These are phyloP conservation scores for Orchestes rusci DNA, from an alignment of 2,888 invertebrate species.

Conservation along the genomic window DNA sequence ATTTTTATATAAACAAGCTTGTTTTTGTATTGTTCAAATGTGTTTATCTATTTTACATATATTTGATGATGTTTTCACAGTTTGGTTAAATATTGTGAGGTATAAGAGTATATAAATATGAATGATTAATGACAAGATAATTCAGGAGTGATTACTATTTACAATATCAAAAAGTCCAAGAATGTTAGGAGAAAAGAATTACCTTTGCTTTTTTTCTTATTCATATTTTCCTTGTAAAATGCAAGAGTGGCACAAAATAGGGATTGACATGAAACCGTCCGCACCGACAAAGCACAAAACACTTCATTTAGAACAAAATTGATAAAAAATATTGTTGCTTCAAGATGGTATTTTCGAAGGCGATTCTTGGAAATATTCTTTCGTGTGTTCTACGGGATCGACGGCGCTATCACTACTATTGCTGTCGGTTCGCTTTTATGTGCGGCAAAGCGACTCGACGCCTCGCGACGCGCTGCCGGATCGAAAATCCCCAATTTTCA, in stretches of 20 bases:
- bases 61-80: no score
- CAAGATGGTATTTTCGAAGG: conserved; percentile 14
- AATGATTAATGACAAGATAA: neutral
- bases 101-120: no score
- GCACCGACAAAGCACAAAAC: conserved; percentile 16
- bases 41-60: no score
- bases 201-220: conserved; percentile 24
- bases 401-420: conserved; percentile 20
- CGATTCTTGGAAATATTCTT: conserved; percentile 11
- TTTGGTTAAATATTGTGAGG: no score
- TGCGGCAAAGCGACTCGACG: no score
- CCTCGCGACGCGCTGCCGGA: no score
- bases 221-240: conserved; percentile 24
- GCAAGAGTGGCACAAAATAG: conserved; percentile 13
- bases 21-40: no score
- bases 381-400: conserved; percentile 21
- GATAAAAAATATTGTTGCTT: conserved; percentile 14
- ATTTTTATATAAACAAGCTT: no score
- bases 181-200: conserved; percentile 2
- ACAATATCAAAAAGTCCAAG: neutral
- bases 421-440: neutral
- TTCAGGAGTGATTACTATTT: neutral
- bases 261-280: conserved; percentile 11
- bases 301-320: conserved; percentile 22
- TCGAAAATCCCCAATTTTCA: no score